A percentile compares a stretch with the other conserved stretches of the same genome.
These are phyloP conservation scores for Mola mola DNA, from an alignment of 2,113 vertebrate genomes.

Conservation along the genomic window DNA sequence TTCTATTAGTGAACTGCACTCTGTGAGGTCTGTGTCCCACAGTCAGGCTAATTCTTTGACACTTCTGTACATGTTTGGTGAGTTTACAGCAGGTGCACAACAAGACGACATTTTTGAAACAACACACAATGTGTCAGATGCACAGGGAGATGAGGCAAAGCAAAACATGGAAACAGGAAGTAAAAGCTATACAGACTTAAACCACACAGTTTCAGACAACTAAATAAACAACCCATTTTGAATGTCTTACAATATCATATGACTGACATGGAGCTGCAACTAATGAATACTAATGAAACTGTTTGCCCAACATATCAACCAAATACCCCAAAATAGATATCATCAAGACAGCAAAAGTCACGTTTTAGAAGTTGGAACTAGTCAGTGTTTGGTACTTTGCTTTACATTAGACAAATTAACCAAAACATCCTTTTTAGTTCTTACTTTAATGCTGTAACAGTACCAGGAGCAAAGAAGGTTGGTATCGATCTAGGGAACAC, in stretches of 20 bases:
- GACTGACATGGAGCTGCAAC: too few species aligned
- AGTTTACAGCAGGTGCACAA: slow-evolving; percentile 30
- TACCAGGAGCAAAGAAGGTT: background rate
- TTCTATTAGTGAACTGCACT: slow-evolving; percentile 24
- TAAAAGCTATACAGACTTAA: background rate
- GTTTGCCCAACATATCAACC: background rate
- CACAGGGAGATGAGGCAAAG: background rate
- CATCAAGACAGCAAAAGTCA: too few species aligned
- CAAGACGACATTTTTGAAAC: slow-evolving; percentile 4
- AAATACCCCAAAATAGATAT: background rate
- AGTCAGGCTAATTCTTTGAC: slow-evolving; percentile 26
- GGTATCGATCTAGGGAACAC: background rate
- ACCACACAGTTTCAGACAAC: background rate
- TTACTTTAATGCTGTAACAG: too few species aligned
- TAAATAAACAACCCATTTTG: background rate
- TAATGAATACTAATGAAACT: background rate
- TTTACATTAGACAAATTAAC: background rate
- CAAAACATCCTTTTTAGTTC: too few species aligned
- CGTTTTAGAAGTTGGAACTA: too few species aligned
- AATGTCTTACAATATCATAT: too few species aligned
- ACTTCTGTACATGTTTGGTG: slow-evolving; percentile 31
- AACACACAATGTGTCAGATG: background rate
- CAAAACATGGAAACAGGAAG: background rate
- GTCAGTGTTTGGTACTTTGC: background rate
- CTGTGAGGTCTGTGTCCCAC: slow-evolving; percentile 56